Evolutionary conservation across 64 coral and sea anemone species (phyloP).

Genomic region (Porites lutea): DNA sequence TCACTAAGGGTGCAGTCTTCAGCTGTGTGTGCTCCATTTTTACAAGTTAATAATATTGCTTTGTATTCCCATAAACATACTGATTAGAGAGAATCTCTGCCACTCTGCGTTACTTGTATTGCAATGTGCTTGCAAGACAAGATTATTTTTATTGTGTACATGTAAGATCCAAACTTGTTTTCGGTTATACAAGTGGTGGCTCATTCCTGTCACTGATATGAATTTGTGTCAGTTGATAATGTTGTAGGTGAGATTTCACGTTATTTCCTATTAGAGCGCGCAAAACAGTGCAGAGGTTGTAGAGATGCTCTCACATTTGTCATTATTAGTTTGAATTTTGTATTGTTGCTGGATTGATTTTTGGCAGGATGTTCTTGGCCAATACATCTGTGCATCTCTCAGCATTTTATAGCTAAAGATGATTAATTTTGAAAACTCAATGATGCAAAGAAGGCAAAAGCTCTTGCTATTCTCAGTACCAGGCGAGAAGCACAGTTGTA

Average conservation of each 20-base stretch:
- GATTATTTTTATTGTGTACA: too few species aligned
- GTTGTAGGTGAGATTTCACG: background rate
- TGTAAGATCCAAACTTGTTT: too few species aligned
- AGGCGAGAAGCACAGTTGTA: background rate
- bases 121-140: too few species aligned
- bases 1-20: background rate
- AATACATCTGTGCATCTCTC: constrained; percentile 12
- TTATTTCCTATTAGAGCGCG: background rate
- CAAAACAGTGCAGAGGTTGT: background rate
- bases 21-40: constrained; percentile 71
- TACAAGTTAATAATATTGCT: background rate
- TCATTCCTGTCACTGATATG: too few species aligned
- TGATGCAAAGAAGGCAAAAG: too few species aligned
- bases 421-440: background rate
- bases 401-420: background rate
- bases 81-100: too few species aligned
- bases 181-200: too few species aligned
- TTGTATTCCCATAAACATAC: too few species aligned
- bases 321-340: background rate
- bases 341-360: background rate
- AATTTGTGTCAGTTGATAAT: too few species aligned
- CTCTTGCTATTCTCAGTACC: too few species aligned
- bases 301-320: constrained; percentile 32
- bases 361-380: background rate
- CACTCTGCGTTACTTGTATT: too few species aligned